Base-by-base conservation (phyloP, 23 tunicate species). In the Clavelina lepadiformis region DNA sequence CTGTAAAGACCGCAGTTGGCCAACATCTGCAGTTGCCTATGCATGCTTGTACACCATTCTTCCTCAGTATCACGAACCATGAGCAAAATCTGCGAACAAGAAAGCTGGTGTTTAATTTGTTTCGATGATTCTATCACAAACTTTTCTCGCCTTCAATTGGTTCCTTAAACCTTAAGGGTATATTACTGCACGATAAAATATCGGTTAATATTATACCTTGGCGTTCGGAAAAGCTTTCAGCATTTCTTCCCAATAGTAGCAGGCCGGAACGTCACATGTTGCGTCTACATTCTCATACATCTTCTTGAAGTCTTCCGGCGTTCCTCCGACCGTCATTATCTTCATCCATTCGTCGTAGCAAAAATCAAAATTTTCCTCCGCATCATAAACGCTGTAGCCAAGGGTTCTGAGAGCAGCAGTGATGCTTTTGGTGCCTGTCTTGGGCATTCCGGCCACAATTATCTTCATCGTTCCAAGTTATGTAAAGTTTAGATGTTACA, bases 171-270 rank as follows among this genome's bases (percentile, higher is more conserved):
- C n/a, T n/a, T n/a, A n/a, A n/a, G n/a, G n/a, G n/a, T n/a, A n/a
- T n/a, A n/a, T 41, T 15, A 41, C 49, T 8, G 49, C 11, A 41
- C 11, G 15, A 15, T 8, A 41, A 41, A 15, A 41, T 8, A 41
- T 8, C 13, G 11, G 49, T 11, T 20, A 13, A 54, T 22, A 54
- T 7, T 35, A 3, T 49, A 74, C 82, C 73, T 76, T 76, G 24
- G 82, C 82, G 30, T 76, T 73, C 27, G 82, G 82, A 38, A 76
- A 76, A 1, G 82, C 82, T 54, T 65, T 65, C 34, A 65, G 82
- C 82, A 76, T 76, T 19, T 76, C 82, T 36, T 76, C 82, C 82
- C 82, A 76, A 37, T 76, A 76, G 46, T 76, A 61, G 31, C 82
- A 76, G 4, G 82, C 82, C 0, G 82, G 82, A 1, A 76, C 82